Conservation (phyloP, 2,797 vertebrate genomes). For the Buphagus erythrorhynchus region DNA sequence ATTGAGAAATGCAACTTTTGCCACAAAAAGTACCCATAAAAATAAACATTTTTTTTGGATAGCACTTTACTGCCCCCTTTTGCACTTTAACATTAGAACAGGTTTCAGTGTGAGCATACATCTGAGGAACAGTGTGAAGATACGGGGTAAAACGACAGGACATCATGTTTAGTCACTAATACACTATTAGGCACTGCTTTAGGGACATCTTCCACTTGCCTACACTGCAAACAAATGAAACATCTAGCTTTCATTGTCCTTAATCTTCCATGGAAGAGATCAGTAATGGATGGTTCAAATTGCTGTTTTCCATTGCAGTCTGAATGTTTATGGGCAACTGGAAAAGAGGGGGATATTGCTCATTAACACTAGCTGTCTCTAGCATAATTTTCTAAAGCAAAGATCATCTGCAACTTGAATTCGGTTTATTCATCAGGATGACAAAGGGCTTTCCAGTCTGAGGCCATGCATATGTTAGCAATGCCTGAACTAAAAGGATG, state of each 20-base stretch:
- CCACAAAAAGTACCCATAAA: constrained; percentile 30
- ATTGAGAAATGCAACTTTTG: constrained; percentile 15
- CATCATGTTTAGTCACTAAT: neutral
- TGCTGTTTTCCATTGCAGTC: constrained; percentile 44
- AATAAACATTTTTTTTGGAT: constrained; percentile 60
- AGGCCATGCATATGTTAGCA: constrained; percentile 14
- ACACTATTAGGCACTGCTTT: neutral
- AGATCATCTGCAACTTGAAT: constrained; percentile 59
- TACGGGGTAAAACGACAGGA: neutral
- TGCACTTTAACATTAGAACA: constrained; percentile 81
- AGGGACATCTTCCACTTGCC: constrained; percentile 23
- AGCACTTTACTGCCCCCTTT: constrained; percentile 85
- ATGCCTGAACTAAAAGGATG: neutral
- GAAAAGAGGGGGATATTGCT: constrained; percentile 44
- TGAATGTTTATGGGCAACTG: neutral
- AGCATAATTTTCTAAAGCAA: constrained; percentile 60
- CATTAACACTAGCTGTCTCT: constrained; percentile 17
- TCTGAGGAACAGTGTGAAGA: constrained; percentile 37
- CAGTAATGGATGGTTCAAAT: constrained; percentile 34
- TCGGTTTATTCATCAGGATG: constrained; percentile 54
- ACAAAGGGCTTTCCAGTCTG: constrained; percentile 34
- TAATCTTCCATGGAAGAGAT: constrained; percentile 21
- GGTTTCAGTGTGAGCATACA: neutral
- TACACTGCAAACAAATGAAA: neutral
- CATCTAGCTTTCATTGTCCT: neutral